These are phyloP conservation scores for Pseudoatta argentina DNA, from an alignment of 1,140 invertebrate species.

Conservation along the genomic window DNA sequence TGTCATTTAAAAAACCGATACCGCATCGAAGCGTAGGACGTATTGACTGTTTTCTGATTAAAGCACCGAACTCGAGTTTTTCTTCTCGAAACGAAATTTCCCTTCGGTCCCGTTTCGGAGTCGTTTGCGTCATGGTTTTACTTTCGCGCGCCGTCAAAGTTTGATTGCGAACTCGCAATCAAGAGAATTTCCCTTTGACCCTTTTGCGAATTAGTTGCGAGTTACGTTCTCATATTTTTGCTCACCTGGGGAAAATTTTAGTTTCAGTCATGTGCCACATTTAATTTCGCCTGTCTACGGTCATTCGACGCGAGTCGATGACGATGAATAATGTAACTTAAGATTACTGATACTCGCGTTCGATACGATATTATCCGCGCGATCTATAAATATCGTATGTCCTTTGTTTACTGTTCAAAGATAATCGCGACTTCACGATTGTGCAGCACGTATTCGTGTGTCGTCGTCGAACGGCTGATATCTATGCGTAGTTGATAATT, in stretches of 20 bases:
- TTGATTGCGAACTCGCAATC: constrained; percentile 50
- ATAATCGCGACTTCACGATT: constrained; percentile 40
- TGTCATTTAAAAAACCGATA: not conserved
- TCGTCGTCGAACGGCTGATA: not conserved
- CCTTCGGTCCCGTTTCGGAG: not conserved
- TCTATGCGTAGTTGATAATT: constrained; percentile 16
- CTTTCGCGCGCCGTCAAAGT: constrained; percentile 31
- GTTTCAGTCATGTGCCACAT: not conserved
- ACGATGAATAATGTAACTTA: constrained; percentile 23
- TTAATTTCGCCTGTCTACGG: constrained; percentile 17
- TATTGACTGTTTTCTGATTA: constrained; percentile 3
- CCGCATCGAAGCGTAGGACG: not conserved
- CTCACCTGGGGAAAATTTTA: not conserved
- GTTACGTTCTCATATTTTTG: constrained; percentile 28
- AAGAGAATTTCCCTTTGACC: constrained; percentile 36
- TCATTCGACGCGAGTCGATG: not conserved
- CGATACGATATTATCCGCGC: constrained; percentile 10
- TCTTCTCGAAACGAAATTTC: constrained; percentile 43
- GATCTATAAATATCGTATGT: constrained; percentile 40
- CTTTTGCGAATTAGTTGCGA: not conserved
- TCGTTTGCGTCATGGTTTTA: constrained; percentile 25
- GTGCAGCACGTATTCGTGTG: not conserved
- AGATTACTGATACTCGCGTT: not conserved
- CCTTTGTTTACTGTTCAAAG: constrained; percentile 54
- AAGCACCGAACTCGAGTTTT: constrained; percentile 37